Conservation (phyloP, 2,797 vertebrate genomes). For the Spatula versicolor region DNA sequence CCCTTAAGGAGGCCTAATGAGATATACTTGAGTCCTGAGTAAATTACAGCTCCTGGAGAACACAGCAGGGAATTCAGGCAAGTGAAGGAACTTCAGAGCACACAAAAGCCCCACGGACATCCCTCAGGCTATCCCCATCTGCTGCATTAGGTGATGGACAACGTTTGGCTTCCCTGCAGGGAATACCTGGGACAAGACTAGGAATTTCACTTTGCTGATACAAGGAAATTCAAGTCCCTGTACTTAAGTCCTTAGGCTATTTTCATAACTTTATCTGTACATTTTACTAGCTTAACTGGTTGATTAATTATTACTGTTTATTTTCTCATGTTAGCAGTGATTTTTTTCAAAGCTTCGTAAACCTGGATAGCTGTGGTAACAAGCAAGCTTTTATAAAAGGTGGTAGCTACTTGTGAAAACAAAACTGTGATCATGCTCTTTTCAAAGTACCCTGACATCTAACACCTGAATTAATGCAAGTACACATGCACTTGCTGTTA, state of each 20-base stretch:
- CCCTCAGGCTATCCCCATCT: rapidly evolving
- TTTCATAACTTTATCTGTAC: background rate
- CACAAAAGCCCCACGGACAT: background rate
- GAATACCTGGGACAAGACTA: background rate
- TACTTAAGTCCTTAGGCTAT: background rate
- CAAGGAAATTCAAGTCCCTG: background rate
- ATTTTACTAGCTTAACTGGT: background rate
- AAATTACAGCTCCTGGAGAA: background rate
- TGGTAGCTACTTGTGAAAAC: background rate
- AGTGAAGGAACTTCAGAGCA: background rate
- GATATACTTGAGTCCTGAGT: background rate
- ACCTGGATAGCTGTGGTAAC: background rate
- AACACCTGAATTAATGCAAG: background rate
- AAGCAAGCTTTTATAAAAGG: background rate
- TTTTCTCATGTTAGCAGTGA: background rate
- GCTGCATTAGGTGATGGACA: background rate
- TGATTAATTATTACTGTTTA: background rate
- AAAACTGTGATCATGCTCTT: background rate
- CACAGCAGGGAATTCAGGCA: background rate
- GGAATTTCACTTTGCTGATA: background rate
- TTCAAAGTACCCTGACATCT: background rate
- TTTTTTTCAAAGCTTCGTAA: background rate
- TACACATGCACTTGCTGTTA: background rate
- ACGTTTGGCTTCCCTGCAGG: background rate
- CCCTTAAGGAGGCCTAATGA: background rate